These are phyloP conservation scores for Cantharis flavilabris DNA, from an alignment of 2,888 invertebrate species.

Conservation along the genomic window DNA sequence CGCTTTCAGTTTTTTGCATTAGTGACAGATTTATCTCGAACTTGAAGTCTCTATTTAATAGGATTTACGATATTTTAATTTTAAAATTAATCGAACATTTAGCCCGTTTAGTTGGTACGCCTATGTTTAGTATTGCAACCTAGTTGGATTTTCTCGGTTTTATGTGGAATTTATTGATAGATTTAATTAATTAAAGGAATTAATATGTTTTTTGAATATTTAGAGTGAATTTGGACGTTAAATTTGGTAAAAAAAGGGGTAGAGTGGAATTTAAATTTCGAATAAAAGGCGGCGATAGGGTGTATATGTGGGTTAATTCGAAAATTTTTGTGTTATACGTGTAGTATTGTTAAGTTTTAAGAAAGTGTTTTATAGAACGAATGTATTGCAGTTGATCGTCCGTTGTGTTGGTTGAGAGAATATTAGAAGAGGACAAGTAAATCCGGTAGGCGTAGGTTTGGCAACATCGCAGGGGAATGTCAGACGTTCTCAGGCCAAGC, in stretches of 20 bases:
- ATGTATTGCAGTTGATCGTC: conserved; percentile 4
- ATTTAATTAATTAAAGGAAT: not conserved
- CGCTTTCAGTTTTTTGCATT: not conserved
- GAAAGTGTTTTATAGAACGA: conserved; percentile 6
- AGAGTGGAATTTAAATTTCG: not conserved
- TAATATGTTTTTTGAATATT: not conserved
- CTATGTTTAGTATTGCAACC: not conserved
- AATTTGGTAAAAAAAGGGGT: not conserved
- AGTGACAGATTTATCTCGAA: not conserved
- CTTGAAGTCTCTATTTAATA: not conserved
- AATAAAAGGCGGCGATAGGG: not conserved
- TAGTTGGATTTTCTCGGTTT: not conserved
- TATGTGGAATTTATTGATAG: not conserved
- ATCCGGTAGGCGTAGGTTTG: conserved; percentile 28
- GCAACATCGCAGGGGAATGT: conserved; percentile 49
- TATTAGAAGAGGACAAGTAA: conserved; percentile 17
- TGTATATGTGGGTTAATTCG: not conserved
- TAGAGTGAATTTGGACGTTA: not conserved
- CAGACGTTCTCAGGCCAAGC: conserved; percentile 52
- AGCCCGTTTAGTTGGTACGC: not conserved
- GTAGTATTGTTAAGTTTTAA: not conserved
- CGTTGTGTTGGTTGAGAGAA: not conserved
- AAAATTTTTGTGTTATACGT: not conserved
- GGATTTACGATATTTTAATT: not conserved
- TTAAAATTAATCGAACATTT: not conserved